phyloP scores from a whole-genome alignment of 1,140 invertebrate species.

The Neodiprion lecontei region DNA sequence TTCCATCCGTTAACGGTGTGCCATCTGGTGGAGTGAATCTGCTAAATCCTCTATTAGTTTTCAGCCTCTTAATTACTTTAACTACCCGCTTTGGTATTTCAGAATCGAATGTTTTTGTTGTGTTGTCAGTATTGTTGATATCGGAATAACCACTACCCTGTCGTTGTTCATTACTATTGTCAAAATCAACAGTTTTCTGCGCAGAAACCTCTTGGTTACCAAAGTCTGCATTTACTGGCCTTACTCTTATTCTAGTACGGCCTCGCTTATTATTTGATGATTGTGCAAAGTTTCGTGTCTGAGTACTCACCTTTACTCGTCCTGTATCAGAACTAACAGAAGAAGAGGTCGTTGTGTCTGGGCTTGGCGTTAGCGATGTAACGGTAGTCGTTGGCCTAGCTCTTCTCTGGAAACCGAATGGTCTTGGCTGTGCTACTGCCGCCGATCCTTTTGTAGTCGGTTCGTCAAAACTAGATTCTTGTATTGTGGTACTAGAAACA shows the following conservation, averaged over 20 bases:
- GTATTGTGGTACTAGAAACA: background rate
- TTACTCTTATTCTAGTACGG: background rate
- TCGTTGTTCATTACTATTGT: background rate
- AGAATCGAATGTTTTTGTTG: no score
- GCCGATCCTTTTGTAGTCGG: slow-evolving; percentile 45
- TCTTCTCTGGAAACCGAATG: slow-evolving; percentile 62
- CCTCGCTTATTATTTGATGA: slow-evolving; percentile 43
- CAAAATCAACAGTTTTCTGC: background rate
- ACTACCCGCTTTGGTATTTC: background rate
- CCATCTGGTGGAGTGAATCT: slow-evolving; percentile 41
- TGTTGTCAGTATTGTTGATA: background rate
- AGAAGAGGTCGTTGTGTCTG: slow-evolving; percentile 52
- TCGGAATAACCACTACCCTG: slow-evolving; percentile 2
- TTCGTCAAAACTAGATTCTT: slow-evolving; percentile 26
- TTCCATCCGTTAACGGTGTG: slow-evolving; percentile 8
- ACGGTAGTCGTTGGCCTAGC: slow-evolving; percentile 39
- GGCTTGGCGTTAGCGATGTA: slow-evolving; percentile 46
- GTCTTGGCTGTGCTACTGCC: slow-evolving; percentile 62
- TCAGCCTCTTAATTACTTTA: background rate
- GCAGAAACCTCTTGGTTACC: background rate
- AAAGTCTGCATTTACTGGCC: background rate
- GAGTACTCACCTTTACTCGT: slow-evolving; percentile 58
- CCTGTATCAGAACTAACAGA: slow-evolving; percentile 44
- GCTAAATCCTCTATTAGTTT: slow-evolving; percentile 41
- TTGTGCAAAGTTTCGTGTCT: slow-evolving; percentile 56